These are phyloP conservation scores for Temnothorax rugatulus DNA, from an alignment of 2,888 invertebrate genomes.

Conservation along the genomic window DNA sequence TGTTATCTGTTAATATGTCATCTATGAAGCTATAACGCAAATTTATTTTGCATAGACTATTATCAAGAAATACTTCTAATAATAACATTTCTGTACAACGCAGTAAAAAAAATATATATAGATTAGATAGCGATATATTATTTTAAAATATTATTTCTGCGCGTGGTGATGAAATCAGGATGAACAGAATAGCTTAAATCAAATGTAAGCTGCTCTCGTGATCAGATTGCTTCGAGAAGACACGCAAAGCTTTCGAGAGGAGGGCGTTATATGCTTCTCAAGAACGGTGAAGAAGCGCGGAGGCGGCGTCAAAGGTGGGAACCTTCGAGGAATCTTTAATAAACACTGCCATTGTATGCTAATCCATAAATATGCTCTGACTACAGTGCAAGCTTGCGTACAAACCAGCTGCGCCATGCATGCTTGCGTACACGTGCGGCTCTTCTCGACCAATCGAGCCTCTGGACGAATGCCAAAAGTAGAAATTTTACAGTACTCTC, in stretches of 20 bases:
- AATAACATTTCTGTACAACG: background rate
- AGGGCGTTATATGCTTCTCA: slow-evolving; percentile 63
- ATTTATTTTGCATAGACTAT: background rate
- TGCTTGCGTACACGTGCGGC: slow-evolving; percentile 73
- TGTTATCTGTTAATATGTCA: background rate
- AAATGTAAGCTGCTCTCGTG: slow-evolving; percentile 13
- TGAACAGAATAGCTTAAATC: background rate
- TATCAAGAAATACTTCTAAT: background rate
- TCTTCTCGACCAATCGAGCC: slow-evolving; percentile 74
- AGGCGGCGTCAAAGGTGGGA: slow-evolving; percentile 74
- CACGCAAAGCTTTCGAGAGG: slow-evolving; percentile 55
- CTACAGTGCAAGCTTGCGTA: slow-evolving; percentile 75
- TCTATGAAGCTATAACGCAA: background rate
- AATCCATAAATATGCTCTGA: slow-evolving; percentile 79
- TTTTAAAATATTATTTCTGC: background rate
- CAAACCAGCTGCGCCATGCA: slow-evolving; percentile 73
- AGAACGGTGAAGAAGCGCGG: slow-evolving; percentile 68
- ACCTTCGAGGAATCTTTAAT: slow-evolving; percentile 80
- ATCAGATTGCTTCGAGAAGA: slow-evolving; percentile 48
- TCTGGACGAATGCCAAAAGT: slow-evolving; percentile 68
- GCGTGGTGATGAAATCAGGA: background rate
- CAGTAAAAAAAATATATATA: background rate
- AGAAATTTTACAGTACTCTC: slow-evolving; percentile 64
- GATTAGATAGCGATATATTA: background rate
- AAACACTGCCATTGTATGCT: slow-evolving; percentile 82